Conservation (phyloP, 2,888 invertebrate species). For the Mythimna albipuncta region DNA sequence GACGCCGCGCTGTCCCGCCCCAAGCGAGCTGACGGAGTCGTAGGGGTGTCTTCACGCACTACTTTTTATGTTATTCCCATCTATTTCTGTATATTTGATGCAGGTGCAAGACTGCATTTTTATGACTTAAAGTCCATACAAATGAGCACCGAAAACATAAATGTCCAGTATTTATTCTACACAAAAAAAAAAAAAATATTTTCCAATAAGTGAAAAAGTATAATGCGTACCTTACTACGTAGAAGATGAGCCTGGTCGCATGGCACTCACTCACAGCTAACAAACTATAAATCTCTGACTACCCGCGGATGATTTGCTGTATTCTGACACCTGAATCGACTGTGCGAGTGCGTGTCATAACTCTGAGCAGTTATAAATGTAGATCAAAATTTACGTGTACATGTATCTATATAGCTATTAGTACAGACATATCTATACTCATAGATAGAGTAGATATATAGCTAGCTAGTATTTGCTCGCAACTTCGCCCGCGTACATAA, state of each 20-base stretch:
- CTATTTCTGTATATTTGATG: not conserved
- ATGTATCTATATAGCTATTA: too few species aligned
- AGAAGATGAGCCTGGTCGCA: not conserved
- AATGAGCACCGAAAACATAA: not conserved
- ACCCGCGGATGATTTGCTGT: constrained; percentile 19
- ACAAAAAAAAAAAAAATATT: too few species aligned
- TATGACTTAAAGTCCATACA: not conserved
- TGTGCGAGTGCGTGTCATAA: not conserved
- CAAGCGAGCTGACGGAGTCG: not conserved
- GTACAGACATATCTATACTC: too few species aligned
- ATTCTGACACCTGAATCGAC: constrained; percentile 4
- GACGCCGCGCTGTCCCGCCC: not conserved
- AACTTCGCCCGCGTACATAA: too few species aligned
- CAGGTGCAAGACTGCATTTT: too few species aligned
- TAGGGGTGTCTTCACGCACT: not conserved
- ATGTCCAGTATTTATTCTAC: too few species aligned
- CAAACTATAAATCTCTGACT: constrained; percentile 12
- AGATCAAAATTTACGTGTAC: constrained; percentile 4
- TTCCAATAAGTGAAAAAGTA: too few species aligned
- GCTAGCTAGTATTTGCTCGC: too few species aligned
- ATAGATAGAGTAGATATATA: too few species aligned
- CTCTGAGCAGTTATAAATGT: not conserved
- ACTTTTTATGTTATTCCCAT: not conserved
- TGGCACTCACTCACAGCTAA: not conserved
- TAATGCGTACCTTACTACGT: not conserved